Base-by-base conservation (phyloP, 2,113 vertebrate genomes). In the Anser cygnoides region DNA sequence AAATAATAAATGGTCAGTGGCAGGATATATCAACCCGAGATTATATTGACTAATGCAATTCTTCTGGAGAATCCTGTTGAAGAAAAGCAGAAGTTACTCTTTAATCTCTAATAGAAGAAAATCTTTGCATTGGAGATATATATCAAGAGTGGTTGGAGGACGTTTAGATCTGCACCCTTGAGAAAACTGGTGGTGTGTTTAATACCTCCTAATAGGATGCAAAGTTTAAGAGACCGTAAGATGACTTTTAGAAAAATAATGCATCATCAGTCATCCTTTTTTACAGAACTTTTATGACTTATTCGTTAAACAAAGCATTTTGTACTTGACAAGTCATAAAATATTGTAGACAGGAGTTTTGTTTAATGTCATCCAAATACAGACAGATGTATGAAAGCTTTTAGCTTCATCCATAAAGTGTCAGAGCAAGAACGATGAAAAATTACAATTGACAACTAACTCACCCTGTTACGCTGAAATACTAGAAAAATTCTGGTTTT, bases 341-440 rank as follows among this genome's bases (percentile, higher is more conserved):
- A 52, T 5, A 89, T 16, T 39, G 65, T 4, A 92, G 84, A n/a
- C 46, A 57, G 73, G 85, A 93, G 16, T 87, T 67, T 50, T 86
- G 55, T 88, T 86, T 73, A 59, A 83, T 86, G 65, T 87, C 55
- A 80, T 52, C 31, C 68, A 71, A 35, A n/a, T 84, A 61, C 0
- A 84, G 92, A 86, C 76, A 92, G 76, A 43, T 90, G 65, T 71
- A 20, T 77, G 79, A 63, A 90, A 93, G 83, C 75, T 71, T 95
- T 37, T 55, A 90, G 63, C 46, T 88, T 88, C 72, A 70, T 73
- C 85, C 43, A 18, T 58, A 6, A 90, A 74, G 17, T 58, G 37
- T 76, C 59, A 94, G 61, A 77, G 72, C 41, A 94, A 81, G 79
- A 93, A 65, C 59, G 86, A 74, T 65, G 72, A 26, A 61, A 70